Evolutionary conservation across 2,113 vertebrate genomes (phyloP), one percentile per base, ranked within the genome.

Genomic region (Scalopus aquaticus): DNA sequence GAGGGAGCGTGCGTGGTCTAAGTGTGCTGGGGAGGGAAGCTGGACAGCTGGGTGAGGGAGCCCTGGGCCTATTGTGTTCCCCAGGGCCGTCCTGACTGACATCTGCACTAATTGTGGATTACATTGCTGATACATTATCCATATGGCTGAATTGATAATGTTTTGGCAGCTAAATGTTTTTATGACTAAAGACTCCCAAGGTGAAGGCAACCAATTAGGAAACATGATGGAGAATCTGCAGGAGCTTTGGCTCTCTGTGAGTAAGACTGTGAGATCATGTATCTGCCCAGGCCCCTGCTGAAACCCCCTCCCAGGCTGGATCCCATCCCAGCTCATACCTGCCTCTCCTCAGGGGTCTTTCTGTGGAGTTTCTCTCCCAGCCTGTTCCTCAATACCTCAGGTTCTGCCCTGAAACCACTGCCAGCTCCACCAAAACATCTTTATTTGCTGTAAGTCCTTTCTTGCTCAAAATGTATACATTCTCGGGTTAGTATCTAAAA

Each of bases 111-210:
- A 92, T 87, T 88, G 87, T 13, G 30, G 76, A 80, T 93, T 92
- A 84, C 44, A 39, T 9, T 37, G 95, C 92, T 81, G 84, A 81
- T 96, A 93, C 84, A 95, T 95, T 93, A 93, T 81, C 94, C 90
- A 64, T 90, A 92, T 51, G 62, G 62, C 92, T 88, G 84, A 72
- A 93, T 54, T 91, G 97, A 77, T 79, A 92, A 94, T 88, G 76
- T 90, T 97, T 94, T 95, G 93, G 80, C 84, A 81, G 95, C 79
- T 87, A 65, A 94, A 91, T 82, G 83, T 74, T 94, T 95, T 95
- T 37, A 84, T 80, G 90, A 95, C 54, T 95, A 87, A 97, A 96
- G 96, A 91, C 87, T 97, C 90, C 92, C 96, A 94, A 64, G 93
- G 60, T 94, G 84, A 90, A 87, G 64, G 86, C 60, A 96, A 86